Evolutionary conservation across 2,888 invertebrate species (phyloP).

Genomic region (Stenolophus ochropezus): DNA sequence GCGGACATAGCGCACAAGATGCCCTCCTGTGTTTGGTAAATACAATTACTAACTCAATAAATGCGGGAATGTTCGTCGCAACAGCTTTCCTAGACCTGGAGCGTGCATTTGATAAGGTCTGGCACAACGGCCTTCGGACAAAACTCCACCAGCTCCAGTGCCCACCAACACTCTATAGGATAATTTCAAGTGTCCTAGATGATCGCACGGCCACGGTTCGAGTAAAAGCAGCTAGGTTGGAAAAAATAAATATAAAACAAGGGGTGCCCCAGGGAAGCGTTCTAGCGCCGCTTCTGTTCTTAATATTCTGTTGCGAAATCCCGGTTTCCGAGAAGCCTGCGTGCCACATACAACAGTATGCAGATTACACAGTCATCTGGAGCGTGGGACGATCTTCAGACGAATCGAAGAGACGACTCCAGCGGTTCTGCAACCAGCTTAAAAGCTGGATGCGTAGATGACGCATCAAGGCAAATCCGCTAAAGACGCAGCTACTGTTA

Average conservation of each 20-base stretch:
- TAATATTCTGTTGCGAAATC: background rate
- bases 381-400: background rate
- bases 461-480: background rate
- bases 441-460: background rate
- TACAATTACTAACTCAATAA: background rate
- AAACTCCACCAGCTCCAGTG: background rate
- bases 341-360: background rate
- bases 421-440: background rate
- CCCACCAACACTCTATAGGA: background rate
- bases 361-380: slow-evolving; percentile 1
- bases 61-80: background rate
- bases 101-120: background rate
- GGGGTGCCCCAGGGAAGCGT: background rate
- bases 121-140: background rate
- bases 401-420: background rate
- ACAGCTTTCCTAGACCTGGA: slow-evolving; percentile 25
- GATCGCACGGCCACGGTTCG: background rate
- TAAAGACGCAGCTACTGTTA: background rate
- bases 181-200: background rate
- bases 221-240: background rate
- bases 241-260: background rate
- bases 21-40: background rate
- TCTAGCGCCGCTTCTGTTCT: background rate
- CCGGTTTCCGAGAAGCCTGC: background rate
- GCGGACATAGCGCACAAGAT: background rate